These are phyloP conservation scores for Reticulitermes lucifugus DNA, from an alignment of 2,888 invertebrate genomes.

Conservation along the genomic window DNA sequence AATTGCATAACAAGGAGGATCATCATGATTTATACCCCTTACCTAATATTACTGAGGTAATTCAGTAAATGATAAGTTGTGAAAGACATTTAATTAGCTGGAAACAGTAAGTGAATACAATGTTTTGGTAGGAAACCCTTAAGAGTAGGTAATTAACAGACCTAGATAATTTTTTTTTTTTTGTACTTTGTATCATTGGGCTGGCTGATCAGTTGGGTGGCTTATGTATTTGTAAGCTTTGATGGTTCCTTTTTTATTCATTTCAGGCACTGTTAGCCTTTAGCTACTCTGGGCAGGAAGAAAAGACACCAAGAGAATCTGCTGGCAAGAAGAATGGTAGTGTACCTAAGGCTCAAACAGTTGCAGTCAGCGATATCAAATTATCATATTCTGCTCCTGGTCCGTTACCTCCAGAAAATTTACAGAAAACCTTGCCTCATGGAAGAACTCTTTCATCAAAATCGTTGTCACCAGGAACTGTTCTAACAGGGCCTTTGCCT, in stretches of 20 bases:
- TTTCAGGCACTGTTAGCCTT: conserved; percentile 15
- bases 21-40: too few species aligned
- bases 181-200: too few species aligned
- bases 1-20: too few species aligned
- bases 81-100: too few species aligned
- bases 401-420: background rate
- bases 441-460: background rate
- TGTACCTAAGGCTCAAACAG: background rate
- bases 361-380: background rate
- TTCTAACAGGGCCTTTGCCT: background rate
- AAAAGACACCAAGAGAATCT: background rate
- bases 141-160: too few species aligned
- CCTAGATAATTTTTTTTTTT: too few species aligned
- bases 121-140: too few species aligned
- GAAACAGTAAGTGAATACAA: too few species aligned
- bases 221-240: background rate
- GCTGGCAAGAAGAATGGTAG: background rate
- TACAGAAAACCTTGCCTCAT: background rate
- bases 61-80: too few species aligned
- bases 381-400: background rate
- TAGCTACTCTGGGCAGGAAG: background rate
- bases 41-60: too few species aligned
- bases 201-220: too few species aligned
- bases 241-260: background rate
- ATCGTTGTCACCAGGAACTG: background rate